Conservation (phyloP, 2,888 invertebrate species). For the Scelioninae gen. 1 region DNA sequence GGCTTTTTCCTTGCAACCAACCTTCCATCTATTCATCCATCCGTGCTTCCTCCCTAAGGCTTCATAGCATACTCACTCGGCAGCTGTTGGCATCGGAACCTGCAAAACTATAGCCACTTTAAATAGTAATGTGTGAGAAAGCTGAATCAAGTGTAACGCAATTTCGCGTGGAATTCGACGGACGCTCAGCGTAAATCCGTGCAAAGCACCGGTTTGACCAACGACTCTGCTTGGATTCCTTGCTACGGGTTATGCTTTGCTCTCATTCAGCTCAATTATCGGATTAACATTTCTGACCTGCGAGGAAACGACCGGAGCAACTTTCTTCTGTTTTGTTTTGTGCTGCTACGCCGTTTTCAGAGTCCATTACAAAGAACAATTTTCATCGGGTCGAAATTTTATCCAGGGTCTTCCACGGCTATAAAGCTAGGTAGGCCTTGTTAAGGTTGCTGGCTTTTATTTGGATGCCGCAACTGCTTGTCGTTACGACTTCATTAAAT, state of each 20-base stretch:
- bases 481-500: too few species aligned
- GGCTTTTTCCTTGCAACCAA: conserved; percentile 34
- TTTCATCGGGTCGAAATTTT: too few species aligned
- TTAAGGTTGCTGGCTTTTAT: too few species aligned
- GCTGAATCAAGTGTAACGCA: conserved; percentile 69
- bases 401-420: too few species aligned
- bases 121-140: conserved; percentile 66
- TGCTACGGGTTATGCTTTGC: conserved; percentile 15
- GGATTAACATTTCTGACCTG: conserved; percentile 21
- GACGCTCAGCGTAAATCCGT: conserved; percentile 55
- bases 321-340: conserved; percentile 17
- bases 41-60: conserved; percentile 61
- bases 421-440: too few species aligned
- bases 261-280: conserved; percentile 34
- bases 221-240: conserved; percentile 26
- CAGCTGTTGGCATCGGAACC: conserved; percentile 66
- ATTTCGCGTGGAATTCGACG: conserved; percentile 54
- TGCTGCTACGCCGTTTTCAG: too few species aligned
- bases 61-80: conserved; percentile 47
- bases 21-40: conserved; percentile 54
- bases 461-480: too few species aligned
- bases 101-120: conserved; percentile 56
- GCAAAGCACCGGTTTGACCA: conserved; percentile 22
- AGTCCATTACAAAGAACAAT: too few species aligned
- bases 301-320: background rate